phyloP scores from a whole-genome alignment of 2,888 invertebrate species.

The Chaitophorus viminalis region DNA sequence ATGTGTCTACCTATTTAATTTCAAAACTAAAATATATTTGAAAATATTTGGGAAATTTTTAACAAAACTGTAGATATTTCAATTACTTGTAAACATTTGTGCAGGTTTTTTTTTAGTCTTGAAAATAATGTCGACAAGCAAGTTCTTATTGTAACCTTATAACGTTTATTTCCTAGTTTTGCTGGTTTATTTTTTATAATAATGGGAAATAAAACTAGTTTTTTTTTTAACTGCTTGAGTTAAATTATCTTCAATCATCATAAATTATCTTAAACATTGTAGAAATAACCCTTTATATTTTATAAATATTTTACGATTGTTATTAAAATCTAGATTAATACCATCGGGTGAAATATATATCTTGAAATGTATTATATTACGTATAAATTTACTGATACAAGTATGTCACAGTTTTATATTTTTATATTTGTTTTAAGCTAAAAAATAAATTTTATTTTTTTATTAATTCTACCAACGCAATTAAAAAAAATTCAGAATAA shows the following conservation, averaged over 20 bases:
- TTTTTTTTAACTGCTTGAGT: background rate
- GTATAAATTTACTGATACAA: no score
- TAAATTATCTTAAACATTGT: background rate
- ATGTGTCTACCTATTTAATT: background rate
- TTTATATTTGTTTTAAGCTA: no score
- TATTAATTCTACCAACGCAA: background rate
- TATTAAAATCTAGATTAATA: background rate
- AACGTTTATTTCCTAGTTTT: slow-evolving; percentile 8
- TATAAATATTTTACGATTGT: background rate
- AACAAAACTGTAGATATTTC: background rate
- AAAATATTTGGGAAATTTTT: background rate
- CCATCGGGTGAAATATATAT: background rate
- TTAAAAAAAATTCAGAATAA: background rate
- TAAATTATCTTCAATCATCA: no score
- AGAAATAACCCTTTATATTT: background rate
- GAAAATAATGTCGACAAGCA: background rate
- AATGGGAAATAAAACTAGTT: background rate
- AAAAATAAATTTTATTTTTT: background rate
- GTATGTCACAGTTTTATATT: no score
- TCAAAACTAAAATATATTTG: background rate
- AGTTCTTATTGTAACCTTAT: slow-evolving; percentile 16
- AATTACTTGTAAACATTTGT: background rate
- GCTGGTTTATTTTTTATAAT: background rate
- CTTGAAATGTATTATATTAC: no score
- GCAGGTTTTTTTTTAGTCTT: background rate